Evolutionary conservation across 2,888 invertebrate genomes (phyloP), one percentile per base, ranked within the genome.

Genomic region (Cerceris rybyensis): DNA sequence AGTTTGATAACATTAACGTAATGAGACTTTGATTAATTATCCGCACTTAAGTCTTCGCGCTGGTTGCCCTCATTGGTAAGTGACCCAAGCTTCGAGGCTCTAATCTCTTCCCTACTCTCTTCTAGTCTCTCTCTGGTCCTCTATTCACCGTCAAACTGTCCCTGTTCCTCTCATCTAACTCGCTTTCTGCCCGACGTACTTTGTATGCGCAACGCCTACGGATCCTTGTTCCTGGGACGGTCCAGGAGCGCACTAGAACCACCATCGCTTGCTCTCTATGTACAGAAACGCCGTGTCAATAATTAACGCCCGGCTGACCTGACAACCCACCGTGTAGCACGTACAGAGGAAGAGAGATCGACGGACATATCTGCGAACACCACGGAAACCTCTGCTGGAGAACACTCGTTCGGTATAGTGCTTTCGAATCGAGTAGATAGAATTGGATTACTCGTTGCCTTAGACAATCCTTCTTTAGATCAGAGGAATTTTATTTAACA

Each of bases 21-120:
- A 87, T 82, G 84, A 86, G 86, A 87, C 88, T 88, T 88, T 87
- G 85, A 88, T 86, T 86, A 89, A 89, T 89, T 88, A 87, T 86
- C 81, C 86, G 74, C 80, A 81, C 80, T 81, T 78, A 71, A 81
- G 76, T 81, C 58, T 61, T 67, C 78, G 68, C 70, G 17, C 16
- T 59, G 28, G 43, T 41, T 67, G 82, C 39, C 83, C 86, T 86
- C 82, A 85, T 87, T 86, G 84, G 78, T 66, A 78, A 86, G 77
- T 83, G 87, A 88, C 80, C 85, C 84, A 80, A 78, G 71, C 65
- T 49, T 64, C 67, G 71, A 64, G 69, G 49, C 63, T 49, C 63
- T 66, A 69, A 73, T 76, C 72, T 68, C 54, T 14, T 46, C 57
- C 59, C 65, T 63, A 72, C 57, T 55, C 65, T 39, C 41, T 54